Conservation (phyloP, 2,113 vertebrate genomes). For the Notothenia coriiceps region DNA sequence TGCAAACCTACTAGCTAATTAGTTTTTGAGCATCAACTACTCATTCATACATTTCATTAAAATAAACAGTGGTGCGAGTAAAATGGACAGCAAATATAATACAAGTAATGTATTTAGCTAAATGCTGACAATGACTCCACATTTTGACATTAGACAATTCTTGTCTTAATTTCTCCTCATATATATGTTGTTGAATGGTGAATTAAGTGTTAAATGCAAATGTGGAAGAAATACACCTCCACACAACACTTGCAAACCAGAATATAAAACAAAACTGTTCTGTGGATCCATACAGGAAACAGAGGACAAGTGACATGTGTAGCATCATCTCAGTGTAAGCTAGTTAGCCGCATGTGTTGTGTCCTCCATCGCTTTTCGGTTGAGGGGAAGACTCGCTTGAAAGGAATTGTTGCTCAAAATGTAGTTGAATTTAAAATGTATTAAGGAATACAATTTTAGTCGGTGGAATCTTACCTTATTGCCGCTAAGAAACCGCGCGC, state of each 20-base stretch:
- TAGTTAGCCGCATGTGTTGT: background rate
- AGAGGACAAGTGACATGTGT: background rate
- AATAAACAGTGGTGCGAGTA: background rate
- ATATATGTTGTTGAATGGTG: background rate
- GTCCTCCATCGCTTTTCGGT: background rate
- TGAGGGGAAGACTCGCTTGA: background rate
- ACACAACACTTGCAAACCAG: background rate
- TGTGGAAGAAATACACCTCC: background rate
- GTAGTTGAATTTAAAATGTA: rapidly evolving
- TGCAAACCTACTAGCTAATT: too few relatives aligned
- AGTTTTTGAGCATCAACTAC: too few relatives aligned
- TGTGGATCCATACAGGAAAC: background rate
- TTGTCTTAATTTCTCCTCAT: background rate
- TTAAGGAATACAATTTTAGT: background rate
- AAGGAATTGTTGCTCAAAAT: background rate
- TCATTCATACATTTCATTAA: background rate
- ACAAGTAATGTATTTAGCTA: background rate
- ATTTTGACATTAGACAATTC: too few relatives aligned
- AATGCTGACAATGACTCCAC: background rate
- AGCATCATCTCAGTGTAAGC: slow-evolving; percentile 7
- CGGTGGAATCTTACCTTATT: slow-evolving; percentile 9
- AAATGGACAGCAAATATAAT: background rate
- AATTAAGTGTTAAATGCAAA: background rate
- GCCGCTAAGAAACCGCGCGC: background rate
- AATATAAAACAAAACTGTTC: too few relatives aligned